Base-by-base conservation (phyloP, 2,113 vertebrate genomes). In the Nymphicus hollandicus region DNA sequence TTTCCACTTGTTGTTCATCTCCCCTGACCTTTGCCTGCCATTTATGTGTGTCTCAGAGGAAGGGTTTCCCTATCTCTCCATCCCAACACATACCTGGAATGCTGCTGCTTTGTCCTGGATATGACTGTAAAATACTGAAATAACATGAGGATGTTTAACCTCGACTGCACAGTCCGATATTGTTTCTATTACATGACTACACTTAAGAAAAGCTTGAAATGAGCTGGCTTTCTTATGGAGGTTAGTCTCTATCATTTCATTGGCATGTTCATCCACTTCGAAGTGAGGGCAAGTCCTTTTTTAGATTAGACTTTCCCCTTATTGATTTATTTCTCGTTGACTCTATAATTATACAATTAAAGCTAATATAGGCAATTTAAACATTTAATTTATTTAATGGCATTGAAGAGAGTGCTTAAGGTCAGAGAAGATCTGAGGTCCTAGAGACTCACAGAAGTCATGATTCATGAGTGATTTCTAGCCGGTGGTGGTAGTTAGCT, bases 371-470 rank as follows among this genome's bases (percentile, higher is more conserved):
- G 74, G 53, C 89, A 96, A 95, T 95, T 97, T 96, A 97, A 96
- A 97, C 63, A 95, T 97, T 96, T 86, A 94, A 96, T 97, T 97
- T 95, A 96, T 96, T 95, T 95, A 96, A 97, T 94, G 92, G 73
- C 68, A 96, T 96, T 93, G 90, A 97, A 96, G 78, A 95, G 89
- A 93, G 89, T 94, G 87, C 77, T 95, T 97, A 96, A 96, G 95
- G 86, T 96, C 89, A 95, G 96, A 96, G 94, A 81, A 97, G 94
- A 96, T 91, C 74, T 89, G 55, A 96, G 95, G 76, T 96, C 65
- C 44, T 91, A 85, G 50, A 95, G 70, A 95, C 41, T 74, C 37
- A 5, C 74, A 85, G 83, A 96, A 96, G 78, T 93, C 80, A 56
- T 97, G 90, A 95, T 95, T 96, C 95, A 95, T 96, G 91, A 96